phyloP scores from a whole-genome alignment of 2,797 vertebrate species.

The Bryconaethiops microstoma region DNA sequence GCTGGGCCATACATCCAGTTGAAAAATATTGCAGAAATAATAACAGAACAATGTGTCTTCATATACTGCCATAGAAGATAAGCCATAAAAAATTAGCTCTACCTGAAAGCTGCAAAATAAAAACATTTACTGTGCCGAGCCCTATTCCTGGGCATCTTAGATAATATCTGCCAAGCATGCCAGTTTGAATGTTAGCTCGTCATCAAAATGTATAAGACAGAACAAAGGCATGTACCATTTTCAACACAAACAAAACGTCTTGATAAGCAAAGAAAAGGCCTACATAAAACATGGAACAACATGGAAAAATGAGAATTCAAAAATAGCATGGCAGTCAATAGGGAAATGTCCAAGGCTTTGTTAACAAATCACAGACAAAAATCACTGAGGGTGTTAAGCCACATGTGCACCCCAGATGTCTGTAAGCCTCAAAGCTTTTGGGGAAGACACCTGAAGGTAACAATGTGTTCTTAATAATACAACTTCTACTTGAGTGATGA shows the following conservation, averaged over 20 bases:
- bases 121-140: neutral
- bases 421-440: neutral
- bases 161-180: neutral
- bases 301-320: neutral
- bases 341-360: slow-evolving; percentile 19
- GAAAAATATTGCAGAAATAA: neutral
- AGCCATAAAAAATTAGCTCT: neutral
- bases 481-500: neutral
- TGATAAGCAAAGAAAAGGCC: neutral
- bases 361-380: neutral
- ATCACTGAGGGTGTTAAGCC: neutral
- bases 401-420: neutral
- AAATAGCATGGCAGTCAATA: slow-evolving; percentile 27
- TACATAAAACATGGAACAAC: neutral
- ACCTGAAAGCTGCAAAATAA: neutral
- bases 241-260: neutral
- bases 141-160: neutral
- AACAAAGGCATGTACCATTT: slow-evolving; percentile 1
- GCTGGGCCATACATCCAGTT: neutral
- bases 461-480: slow-evolving; percentile 17
- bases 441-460: slow-evolving; percentile 24
- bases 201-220: neutral
- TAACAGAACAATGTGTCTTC: neutral
- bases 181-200: neutral
- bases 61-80: neutral